Percentiles rank a stretch among this genome's conserved stretches.
These are phyloP conservation scores for Pogonognathellus flavescens DNA, from an alignment of 1,140 invertebrate genomes.

Conservation along the genomic window DNA sequence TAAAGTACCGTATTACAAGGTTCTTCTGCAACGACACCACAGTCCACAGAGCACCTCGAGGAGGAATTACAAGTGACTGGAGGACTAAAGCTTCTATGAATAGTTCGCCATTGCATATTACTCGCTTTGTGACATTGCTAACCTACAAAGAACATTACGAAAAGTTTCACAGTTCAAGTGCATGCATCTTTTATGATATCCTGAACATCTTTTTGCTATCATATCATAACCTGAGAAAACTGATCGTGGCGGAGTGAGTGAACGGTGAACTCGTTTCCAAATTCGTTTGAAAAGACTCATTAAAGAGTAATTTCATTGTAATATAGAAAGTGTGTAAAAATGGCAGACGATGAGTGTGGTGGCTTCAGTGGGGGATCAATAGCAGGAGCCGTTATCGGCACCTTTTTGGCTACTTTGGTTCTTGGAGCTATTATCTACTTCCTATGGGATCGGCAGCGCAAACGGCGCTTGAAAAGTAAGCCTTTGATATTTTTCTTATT, in stretches of 20 bases:
- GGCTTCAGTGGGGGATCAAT: slow-evolving; percentile 72
- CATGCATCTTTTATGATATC: slow-evolving; percentile 2
- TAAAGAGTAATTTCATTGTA: slow-evolving; percentile 33
- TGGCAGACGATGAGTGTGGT: slow-evolving; percentile 20
- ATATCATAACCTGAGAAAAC: not conserved
- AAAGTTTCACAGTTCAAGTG: slow-evolving; percentile 1
- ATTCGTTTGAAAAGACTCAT: slow-evolving; percentile 22
- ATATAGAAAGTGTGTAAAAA: slow-evolving; percentile 53
- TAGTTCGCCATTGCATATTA: not conserved
- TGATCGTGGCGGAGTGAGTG: slow-evolving; percentile 9
- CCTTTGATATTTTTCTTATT: slow-evolving; percentile 32
- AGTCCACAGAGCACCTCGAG: not conserved
- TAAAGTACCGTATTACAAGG: slow-evolving; percentile 7
- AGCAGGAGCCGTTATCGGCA: slow-evolving; percentile 74
- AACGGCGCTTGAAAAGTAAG: slow-evolving; percentile 62
- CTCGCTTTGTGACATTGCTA: slow-evolving; percentile 22
- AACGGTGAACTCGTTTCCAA: slow-evolving; percentile 13
- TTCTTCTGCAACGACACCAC: not conserved
- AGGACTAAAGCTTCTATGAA: slow-evolving; percentile 19
- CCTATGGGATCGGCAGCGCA: slow-evolving; percentile 69
- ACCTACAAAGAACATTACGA: not conserved
- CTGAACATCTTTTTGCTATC: not conserved
- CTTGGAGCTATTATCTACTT: slow-evolving; percentile 70
- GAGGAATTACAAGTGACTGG: slow-evolving; percentile 8
- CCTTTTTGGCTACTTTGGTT: slow-evolving; percentile 72